phyloP scores from a whole-genome alignment of 2,888 invertebrate species.

The Nipponacmea schrenckii region DNA sequence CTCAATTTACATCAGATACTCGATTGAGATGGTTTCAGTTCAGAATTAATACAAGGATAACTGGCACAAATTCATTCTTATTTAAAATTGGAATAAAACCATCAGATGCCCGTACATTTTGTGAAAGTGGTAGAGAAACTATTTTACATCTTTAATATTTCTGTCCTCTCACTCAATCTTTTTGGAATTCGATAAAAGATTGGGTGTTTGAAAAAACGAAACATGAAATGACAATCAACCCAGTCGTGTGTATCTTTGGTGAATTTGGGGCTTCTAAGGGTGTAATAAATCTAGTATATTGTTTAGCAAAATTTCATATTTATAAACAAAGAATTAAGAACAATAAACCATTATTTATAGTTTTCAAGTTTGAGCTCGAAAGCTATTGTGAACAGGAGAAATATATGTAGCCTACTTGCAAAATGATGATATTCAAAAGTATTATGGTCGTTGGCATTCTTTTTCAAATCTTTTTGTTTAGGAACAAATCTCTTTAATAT shows the following conservation, averaged over 20 bases:
- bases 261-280: background rate
- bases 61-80: too few relatives aligned
- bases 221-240: background rate
- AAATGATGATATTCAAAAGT: too few relatives aligned
- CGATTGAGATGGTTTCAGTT: background rate
- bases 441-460: too few relatives aligned
- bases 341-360: background rate
- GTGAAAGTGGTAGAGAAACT: background rate
- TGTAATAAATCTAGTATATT: background rate
- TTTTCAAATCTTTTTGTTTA: too few relatives aligned
- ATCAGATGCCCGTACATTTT: background rate
- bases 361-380: too few relatives aligned
- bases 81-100: background rate
- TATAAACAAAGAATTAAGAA: background rate
- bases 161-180: too few relatives aligned
- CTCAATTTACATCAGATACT: background rate
- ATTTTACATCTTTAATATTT: background rate
- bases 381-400: too few relatives aligned
- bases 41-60: background rate
- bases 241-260: background rate
- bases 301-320: background rate
- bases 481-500: too few relatives aligned
- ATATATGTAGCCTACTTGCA: too few relatives aligned
- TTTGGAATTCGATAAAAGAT: too few relatives aligned
- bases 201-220: background rate